phyloP scores from a whole-genome alignment of 1,140 invertebrate genomes.

The Stegodyphus mimosarum region DNA sequence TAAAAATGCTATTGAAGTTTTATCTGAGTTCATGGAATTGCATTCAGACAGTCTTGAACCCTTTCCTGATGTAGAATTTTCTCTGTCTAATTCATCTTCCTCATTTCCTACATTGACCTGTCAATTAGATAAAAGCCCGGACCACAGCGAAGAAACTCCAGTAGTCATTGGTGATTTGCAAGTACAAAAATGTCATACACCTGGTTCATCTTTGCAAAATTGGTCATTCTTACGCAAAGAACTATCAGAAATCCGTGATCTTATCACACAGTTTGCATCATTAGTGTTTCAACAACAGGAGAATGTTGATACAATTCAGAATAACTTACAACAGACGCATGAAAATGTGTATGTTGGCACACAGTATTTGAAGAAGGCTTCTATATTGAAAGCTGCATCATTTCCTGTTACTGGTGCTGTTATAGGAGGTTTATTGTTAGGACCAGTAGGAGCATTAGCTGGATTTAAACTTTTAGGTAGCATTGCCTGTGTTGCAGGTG shows the following conservation, averaged over 20 bases:
- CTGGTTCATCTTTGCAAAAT: background rate
- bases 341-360: constrained; percentile 36
- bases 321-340: constrained; percentile 16
- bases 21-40: constrained; percentile 13
- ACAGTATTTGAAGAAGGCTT: constrained; percentile 23
- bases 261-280: constrained; percentile 22
- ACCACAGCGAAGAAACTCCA: background rate
- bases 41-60: constrained; percentile 28
- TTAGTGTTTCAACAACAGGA: constrained; percentile 41
- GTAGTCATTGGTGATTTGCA: background rate
- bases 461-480: constrained; percentile 47
- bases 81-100: background rate
- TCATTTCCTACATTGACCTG: constrained; percentile 27
- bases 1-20: constrained; percentile 16
- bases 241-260: constrained; percentile 19
- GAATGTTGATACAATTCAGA: constrained; percentile 33
- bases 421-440: constrained; percentile 26
- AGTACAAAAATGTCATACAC: background rate
- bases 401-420: constrained; percentile 44
- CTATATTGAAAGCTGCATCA: constrained; percentile 2
- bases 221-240: constrained; percentile 10
- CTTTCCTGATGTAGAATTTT: background rate
- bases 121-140: background rate
- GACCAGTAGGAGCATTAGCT: constrained; percentile 25
- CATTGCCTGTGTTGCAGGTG: constrained; percentile 7